These are phyloP conservation scores for Meteorus colon DNA, from an alignment of 2,888 invertebrate species.

Conservation along the genomic window DNA sequence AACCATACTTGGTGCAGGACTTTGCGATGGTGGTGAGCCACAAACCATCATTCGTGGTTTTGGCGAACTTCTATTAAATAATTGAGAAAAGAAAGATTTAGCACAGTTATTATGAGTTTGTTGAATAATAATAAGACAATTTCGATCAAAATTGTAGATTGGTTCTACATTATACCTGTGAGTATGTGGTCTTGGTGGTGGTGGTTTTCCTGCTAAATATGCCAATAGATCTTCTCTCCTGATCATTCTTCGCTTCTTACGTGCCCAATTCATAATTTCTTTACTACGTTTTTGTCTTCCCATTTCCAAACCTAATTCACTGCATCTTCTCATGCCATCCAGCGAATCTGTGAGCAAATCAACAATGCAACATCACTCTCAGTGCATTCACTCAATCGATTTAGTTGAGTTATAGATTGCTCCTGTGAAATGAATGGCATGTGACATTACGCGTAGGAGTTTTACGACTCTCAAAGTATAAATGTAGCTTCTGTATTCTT, in stretches of 20 bases:
- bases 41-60: conserved; percentile 74
- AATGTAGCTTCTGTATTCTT: no score
- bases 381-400: no score
- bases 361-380: no score
- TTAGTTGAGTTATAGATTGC: no score
- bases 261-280: conserved; percentile 85
- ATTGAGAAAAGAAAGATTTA: background rate
- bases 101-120: background rate
- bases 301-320: conserved; percentile 82
- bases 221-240: conserved; percentile 85
- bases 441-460: no score
- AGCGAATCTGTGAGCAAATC: conserved; percentile 78
- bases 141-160: background rate
- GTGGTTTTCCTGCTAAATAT: conserved; percentile 83
- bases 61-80: conserved; percentile 72
- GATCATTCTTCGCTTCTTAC: conserved; percentile 83
- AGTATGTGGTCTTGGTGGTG: conserved; percentile 76
- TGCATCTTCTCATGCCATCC: conserved; percentile 81
- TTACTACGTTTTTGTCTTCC: conserved; percentile 84
- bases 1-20: conserved; percentile 74
- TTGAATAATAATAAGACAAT: background rate
- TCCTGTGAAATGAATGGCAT: no score
- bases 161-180: conserved; percentile 70
- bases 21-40: conserved; percentile 71
- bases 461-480: no score